These are phyloP conservation scores for Automeris io DNA, from an alignment of 2,888 invertebrate genomes.

Conservation along the genomic window DNA sequence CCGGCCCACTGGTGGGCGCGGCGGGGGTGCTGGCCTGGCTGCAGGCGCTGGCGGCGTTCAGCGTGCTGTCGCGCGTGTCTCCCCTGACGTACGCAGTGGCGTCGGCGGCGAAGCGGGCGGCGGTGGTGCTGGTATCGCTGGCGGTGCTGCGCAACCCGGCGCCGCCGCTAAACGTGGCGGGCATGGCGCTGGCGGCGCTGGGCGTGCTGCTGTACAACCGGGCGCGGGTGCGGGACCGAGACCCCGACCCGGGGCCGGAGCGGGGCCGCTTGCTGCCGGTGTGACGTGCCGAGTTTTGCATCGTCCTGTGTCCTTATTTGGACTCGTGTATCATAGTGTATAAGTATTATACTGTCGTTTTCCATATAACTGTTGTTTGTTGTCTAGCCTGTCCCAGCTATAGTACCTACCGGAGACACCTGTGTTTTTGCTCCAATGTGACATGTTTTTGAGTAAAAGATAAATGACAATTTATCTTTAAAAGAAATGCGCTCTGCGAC, in stretches of 20 bases:
- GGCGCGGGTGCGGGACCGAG: conserved; percentile 34
- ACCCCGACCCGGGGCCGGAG: conserved; percentile 8
- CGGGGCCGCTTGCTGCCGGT: conserved; percentile 31
- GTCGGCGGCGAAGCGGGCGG: conserved; percentile 95
- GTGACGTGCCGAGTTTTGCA: conserved; percentile 31
- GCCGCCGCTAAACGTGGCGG: conserved; percentile 88
- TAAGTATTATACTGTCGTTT: not conserved
- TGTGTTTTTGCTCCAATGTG: no score
- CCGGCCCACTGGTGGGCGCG: conserved; percentile 38
- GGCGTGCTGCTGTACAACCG: conserved; percentile 94
- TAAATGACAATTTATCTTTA: no score
- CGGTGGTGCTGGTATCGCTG: conserved; percentile 92
- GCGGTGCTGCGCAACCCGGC: conserved; percentile 94
- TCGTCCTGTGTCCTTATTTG: not conserved
- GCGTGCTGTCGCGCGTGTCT: conserved; percentile 92
- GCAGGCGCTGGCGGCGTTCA: conserved; percentile 96
- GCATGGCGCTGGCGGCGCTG: conserved; percentile 92
- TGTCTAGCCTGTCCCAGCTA: no score
- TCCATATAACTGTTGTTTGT: no score
- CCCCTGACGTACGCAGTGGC: conserved; percentile 97
- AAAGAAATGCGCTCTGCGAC: no score
- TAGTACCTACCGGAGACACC: no score
- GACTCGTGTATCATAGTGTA: not conserved
- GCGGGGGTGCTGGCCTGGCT: conserved; percentile 95
- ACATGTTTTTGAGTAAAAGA: no score